A percentile compares a stretch with the other conserved stretches of the same genome.
phyloP scores from a whole-genome alignment of 1,140 invertebrate genomes.

The Zaprionus lachaisei region DNA sequence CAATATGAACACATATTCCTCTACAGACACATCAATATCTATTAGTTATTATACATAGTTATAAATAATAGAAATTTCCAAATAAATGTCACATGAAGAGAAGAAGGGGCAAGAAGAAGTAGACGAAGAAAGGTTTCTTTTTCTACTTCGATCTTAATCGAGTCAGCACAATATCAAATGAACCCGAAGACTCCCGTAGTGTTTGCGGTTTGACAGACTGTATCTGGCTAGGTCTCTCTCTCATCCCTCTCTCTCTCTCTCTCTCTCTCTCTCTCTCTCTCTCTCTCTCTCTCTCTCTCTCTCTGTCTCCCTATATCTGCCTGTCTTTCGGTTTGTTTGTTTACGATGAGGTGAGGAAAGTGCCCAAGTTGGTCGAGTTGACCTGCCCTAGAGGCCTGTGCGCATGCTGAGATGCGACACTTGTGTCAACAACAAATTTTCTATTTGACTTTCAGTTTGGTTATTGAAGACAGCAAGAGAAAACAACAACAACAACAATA shows the following conservation, averaged over 20 bases:
- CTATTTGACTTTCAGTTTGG: constrained; percentile 55
- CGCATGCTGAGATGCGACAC: constrained; percentile 34
- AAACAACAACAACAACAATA: constrained; percentile 8
- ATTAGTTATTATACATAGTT: constrained; percentile 61
- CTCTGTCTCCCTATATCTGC: neutral
- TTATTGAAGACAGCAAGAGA: constrained; percentile 40
- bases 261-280: neutral
- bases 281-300: too few relatives aligned
- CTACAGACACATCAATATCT: constrained; percentile 50
- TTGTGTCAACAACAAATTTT: constrained; percentile 75
- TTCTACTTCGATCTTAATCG: constrained; percentile 65
- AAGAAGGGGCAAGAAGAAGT: constrained; percentile 18
- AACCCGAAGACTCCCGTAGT: constrained; percentile 70
- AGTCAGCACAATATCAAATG: constrained; percentile 72
- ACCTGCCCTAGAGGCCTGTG: constrained; percentile 50
- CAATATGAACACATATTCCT: constrained; percentile 1
- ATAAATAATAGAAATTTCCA: constrained; percentile 45
- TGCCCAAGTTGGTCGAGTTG: constrained; percentile 27
- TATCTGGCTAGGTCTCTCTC: constrained; percentile 10
- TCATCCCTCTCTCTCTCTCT: too few relatives aligned
- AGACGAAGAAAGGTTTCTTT: constrained; percentile 60
- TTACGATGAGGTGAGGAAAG: constrained; percentile 61
- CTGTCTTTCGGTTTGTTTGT: constrained; percentile 30
- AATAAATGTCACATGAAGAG: constrained; percentile 64
- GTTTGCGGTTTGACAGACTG: constrained; percentile 61